Base-by-base conservation (phyloP, 2,797 vertebrate genomes). In the Labroides dimidiatus region DNA sequence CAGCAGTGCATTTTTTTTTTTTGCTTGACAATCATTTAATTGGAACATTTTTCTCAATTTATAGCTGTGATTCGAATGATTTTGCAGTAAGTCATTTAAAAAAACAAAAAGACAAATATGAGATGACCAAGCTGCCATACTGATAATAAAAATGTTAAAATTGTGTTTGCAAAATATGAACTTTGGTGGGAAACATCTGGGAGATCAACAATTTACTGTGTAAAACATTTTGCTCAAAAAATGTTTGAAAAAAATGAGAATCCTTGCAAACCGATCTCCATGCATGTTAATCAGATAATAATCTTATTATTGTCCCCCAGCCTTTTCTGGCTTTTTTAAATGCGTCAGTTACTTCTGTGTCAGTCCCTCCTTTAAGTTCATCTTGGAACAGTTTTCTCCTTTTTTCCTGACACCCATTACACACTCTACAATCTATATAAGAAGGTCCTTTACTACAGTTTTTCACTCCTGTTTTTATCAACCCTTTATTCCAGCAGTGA, bases 351-450 rank as follows among this genome's bases (percentile, higher is more conserved):
- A 45, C 61, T 80, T 86, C 51, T 62, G 10, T 81, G 60, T 80
- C 66, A 49, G 50, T 58, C 60, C 64, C 57, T 63, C 75, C 57
- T 66, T 72, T 62, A 72, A 88, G 49, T 88, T 85, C 36, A 68
- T 64, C 56, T 66, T 75, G 64, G n/a, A 84, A 43, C 36, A 67
- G 19, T 61, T 69, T 19, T 59, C 43, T 74, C 37, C 64, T 51
- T 41, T n/a, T 54, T 72, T 78, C 73, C 42, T 77, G 53, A 55
- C 75, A 71, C 77, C 63, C 71, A 64, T 16, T 72, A 68, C 58
- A 70, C 78, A 67, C 64, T 67, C 60, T 71, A 70, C 62, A 52
- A 66, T 81, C 61, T 78, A 65, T 84, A 76, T 45, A 70, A 57
- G 53, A 36, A 71, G 66, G 54, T 44, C 42, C 27, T 59, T 65